These are phyloP conservation scores for Coregonus ussuriensis DNA, from an alignment of 2,797 vertebrate genomes.

Conservation along the genomic window DNA sequence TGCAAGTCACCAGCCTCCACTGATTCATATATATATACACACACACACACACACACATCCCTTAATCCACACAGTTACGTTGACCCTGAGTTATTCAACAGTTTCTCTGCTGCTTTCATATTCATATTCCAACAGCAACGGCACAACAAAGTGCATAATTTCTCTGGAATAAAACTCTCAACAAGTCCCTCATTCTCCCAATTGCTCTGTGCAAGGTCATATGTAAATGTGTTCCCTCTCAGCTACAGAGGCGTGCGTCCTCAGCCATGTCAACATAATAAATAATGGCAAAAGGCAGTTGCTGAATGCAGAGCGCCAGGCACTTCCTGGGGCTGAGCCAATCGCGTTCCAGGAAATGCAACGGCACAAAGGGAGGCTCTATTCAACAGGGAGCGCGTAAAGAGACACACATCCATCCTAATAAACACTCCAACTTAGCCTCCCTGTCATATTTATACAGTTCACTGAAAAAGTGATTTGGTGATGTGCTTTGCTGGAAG, in stretches of 20 bases:
- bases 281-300: conserved; percentile 52
- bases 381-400: neutral
- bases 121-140: conserved; percentile 61
- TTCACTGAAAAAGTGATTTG: neutral
- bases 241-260: conserved; percentile 43
- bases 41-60: conserved; percentile 32
- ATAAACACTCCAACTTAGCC: conserved; percentile 22
- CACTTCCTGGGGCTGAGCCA: conserved; percentile 44
- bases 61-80: conserved; percentile 62
- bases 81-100: conserved; percentile 55
- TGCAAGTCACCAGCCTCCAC: no score
- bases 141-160: conserved; percentile 65
- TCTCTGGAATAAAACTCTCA: conserved; percentile 46
- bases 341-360: conserved; percentile 29
- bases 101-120: conserved; percentile 58
- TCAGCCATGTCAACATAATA: conserved; percentile 40
- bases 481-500: neutral
- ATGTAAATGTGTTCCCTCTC: conserved; percentile 63
- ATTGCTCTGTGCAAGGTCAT: conserved; percentile 64
- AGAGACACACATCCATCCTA: conserved; percentile 33
- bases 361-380: conserved; percentile 21
- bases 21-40: no score
- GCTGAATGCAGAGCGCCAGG: conserved; percentile 58
- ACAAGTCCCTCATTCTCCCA: conserved; percentile 38
- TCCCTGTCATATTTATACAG: conserved; percentile 1